Conservation (phyloP, 2,888 invertebrate genomes). For the Taenaris catops region DNA sequence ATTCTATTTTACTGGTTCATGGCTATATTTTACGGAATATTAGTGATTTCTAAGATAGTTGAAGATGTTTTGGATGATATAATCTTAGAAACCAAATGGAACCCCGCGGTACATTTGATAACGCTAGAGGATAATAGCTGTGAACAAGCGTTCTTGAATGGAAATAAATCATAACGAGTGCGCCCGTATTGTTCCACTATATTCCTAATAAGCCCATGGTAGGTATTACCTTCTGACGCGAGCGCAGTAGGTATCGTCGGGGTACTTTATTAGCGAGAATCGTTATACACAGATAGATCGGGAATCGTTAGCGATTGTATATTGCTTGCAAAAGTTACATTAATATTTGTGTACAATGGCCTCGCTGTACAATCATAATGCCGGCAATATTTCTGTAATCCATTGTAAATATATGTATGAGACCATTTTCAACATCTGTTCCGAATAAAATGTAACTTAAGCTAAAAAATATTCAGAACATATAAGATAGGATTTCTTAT, state of each 20-base stretch:
- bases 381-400: no score
- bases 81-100: not conserved
- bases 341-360: not conserved
- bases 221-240: not conserved
- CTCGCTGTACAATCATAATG: no score
- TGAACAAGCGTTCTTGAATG: not conserved
- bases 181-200: not conserved
- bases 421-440: no score
- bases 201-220: not conserved
- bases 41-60: constrained; percentile 1
- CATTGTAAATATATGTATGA: no score
- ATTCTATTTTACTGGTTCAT: constrained; percentile 6
- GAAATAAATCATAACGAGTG: not conserved
- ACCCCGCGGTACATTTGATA: not conserved
- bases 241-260: not conserved
- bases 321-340: not conserved
- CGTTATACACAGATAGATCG: not conserved
- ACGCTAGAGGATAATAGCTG: not conserved
- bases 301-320: not conserved
- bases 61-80: not conserved
- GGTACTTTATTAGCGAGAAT: not conserved
- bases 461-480: not conserved
- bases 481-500: no score
- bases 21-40: constrained; percentile 7
- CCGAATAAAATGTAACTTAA: not conserved